phyloP scores from a whole-genome alignment of 53 echinoderm and acorn worm species.

The Holothuria scabra region DNA sequence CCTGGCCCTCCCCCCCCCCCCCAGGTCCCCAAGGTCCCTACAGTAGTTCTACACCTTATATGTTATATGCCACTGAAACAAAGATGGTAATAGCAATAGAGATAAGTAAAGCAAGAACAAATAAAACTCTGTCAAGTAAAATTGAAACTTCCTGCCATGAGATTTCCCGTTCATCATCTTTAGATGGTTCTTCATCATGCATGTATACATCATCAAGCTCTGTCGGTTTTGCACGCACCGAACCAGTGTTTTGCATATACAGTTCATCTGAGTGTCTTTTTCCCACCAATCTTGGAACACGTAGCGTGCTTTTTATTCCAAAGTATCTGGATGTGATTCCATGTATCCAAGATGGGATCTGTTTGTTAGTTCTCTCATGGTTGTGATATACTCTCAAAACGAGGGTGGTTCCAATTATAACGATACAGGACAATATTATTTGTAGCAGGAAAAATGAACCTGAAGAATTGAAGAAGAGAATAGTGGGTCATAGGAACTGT shows the following conservation, averaged over 20 bases:
- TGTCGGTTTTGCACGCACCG: neutral
- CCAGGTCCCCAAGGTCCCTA: no score
- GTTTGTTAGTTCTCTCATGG: constrained; percentile 23
- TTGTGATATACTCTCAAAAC: constrained; percentile 68
- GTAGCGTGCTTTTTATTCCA: neutral
- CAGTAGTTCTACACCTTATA: neutral
- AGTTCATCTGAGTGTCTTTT: neutral
- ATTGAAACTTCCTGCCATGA: constrained; percentile 15
- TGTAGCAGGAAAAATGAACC: constrained; percentile 73
- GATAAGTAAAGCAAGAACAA: neutral
- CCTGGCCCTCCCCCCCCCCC: no score
- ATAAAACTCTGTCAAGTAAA: constrained; percentile 14
- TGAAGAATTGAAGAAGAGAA: constrained; percentile 45
- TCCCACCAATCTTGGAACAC: no score
- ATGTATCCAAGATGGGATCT: constrained; percentile 40
- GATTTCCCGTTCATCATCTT: neutral
- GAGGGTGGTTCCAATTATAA: constrained; percentile 60
- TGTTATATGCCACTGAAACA: neutral
- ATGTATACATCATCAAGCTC: neutral
- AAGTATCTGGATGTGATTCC: neutral
- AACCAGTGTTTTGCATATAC: neutral
- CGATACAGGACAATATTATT: constrained; percentile 66
- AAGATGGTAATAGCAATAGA: neutral
- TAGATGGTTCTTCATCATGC: no score
- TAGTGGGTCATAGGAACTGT: no score